Percentiles rank a stretch among this genome's conserved stretches.
These are phyloP conservation scores for Scrobipalpa atriplicella DNA, from an alignment of 2,888 invertebrate genomes.

Conservation along the genomic window DNA sequence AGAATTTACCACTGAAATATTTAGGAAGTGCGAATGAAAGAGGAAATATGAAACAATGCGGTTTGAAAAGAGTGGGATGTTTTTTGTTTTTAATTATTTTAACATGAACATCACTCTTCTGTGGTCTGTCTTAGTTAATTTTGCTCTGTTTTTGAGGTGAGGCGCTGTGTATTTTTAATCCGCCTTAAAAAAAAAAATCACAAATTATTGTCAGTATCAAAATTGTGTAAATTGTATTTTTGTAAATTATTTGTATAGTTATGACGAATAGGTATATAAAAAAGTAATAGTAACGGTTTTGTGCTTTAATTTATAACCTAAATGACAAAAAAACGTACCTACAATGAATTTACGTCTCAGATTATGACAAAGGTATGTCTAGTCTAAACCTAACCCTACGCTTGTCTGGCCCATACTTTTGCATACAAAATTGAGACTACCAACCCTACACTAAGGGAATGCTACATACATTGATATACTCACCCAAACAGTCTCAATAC, in stretches of 20 bases:
- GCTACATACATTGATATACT: conserved; percentile 6
- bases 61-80: conserved; percentile 40
- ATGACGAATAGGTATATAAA: no score
- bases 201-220: no score
- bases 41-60: conserved; percentile 52
- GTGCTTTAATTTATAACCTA: not conserved
- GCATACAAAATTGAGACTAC: conserved; percentile 8
- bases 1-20: conserved; percentile 69
- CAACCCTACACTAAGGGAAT: not conserved
- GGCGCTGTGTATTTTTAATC: not conserved
- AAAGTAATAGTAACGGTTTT: no score
- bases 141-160: not conserved
- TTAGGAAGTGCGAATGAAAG: conserved; percentile 58
- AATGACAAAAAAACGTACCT: not conserved
- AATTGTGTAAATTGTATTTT: no score
- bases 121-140: not conserved
- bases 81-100: conserved; percentile 49
- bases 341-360: not conserved
- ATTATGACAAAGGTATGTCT: not conserved
- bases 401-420: conserved; percentile 24
- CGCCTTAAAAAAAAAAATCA: no score
- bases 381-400: not conserved
- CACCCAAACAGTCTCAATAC: not conserved
- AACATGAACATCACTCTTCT: conserved; percentile 8
- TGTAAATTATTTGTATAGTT: no score